A percentile compares a stretch with the other conserved stretches of the same genome.
Evolutionary conservation across 2,888 invertebrate genomes (phyloP).

Genomic region (Eilema caniola): DNA sequence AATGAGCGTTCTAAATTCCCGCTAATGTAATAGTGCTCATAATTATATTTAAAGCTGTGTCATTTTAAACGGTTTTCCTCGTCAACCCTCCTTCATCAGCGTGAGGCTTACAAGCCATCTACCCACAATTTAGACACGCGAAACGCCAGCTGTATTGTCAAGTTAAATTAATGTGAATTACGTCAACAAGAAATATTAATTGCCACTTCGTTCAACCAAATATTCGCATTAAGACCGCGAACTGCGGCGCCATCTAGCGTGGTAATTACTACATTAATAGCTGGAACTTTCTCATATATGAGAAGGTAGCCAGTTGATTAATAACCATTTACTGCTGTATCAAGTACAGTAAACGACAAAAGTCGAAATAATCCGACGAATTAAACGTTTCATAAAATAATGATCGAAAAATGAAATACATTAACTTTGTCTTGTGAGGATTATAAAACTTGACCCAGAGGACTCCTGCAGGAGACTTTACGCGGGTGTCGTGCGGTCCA

Average conservation of each 20-base stretch:
- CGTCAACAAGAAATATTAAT: conserved; percentile 75
- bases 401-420: too few species aligned
- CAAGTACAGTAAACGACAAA: neutral
- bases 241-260: conserved; percentile 52
- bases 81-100: neutral
- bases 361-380: too few species aligned
- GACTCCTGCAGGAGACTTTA: too few species aligned
- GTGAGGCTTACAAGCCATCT: conserved; percentile 24
- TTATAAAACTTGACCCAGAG: too few species aligned
- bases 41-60: neutral
- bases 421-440: too few species aligned
- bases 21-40: neutral
- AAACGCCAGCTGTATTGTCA: conserved; percentile 75
- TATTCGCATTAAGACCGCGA: conserved; percentile 56
- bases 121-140: conserved; percentile 62
- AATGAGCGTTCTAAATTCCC: neutral
- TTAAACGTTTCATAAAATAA: too few species aligned
- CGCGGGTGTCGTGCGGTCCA: too few species aligned
- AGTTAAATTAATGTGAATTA: conserved; percentile 76
- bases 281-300: conserved; percentile 55
- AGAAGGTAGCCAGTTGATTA: conserved; percentile 46
- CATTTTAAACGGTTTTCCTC: neutral
- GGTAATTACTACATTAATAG: conserved; percentile 66
- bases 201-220: conserved; percentile 66
- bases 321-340: conserved; percentile 33